Evolutionary conservation across 2,113 vertebrate genomes (phyloP), one percentile per base, ranked within the genome.

Genomic region (Sturnira hondurensis): DNA sequence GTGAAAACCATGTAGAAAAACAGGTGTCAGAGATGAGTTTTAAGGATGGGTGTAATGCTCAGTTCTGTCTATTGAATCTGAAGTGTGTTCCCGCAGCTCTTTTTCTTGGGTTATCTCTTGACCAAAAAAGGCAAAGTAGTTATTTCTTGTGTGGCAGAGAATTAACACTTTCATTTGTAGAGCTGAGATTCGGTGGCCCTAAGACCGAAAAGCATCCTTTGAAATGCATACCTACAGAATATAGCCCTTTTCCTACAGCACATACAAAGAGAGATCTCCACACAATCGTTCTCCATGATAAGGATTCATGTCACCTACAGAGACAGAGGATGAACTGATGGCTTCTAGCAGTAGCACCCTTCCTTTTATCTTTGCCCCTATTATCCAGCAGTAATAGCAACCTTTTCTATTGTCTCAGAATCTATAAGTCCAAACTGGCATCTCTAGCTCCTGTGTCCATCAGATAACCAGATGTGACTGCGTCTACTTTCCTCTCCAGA

Each of bases 91-190:
- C 80, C 82, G 22, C 33, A 88, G 76, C n/a, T 81, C 61, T 91
- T 92, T 70, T n/a, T 91, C 71, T 68, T 81, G 9, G 54, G 28
- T 41, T 94, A 43, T 86, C 56, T 91, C 61, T 94, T 95, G n/a
- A 74, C 61, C 65, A 92, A 50, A 93, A 77, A 81, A 54, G 43
- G 33, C 31, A 73, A 28, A 67, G 76, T 41, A 28, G 54, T 81
- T 87, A 73, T 73, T 67, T 63, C 58, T 38, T 19, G 28, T 67
- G 61, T 81, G 85, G 43, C 88, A 95, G 58, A 93, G 71, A 92
- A 96, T 88, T 85, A 94, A 91, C 45, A 61, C 82, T 94, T 95
- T 71, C 52, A 86, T 82, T 92, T 82, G 19, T 76, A 24, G 38
- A 76, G 31, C 63, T 84, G 56, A 47, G 45, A 88, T 85, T 86